A percentile compares a stretch with the other conserved stretches of the same genome.
phyloP scores from a whole-genome alignment of 2,888 invertebrate species.

The Physocephala rufipes region DNA sequence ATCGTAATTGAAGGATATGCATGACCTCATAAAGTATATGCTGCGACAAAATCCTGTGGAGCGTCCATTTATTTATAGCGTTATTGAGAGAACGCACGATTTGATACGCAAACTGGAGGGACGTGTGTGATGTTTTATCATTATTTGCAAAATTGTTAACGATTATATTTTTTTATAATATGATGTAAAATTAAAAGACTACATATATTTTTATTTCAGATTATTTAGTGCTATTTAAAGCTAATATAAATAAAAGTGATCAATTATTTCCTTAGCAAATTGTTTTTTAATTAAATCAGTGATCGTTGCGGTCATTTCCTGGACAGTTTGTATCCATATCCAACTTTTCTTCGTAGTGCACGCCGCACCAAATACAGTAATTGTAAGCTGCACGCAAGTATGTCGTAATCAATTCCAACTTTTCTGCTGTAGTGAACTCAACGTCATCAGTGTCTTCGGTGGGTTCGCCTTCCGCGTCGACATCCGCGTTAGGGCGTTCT shows the following conservation, averaged over 20 bases:
- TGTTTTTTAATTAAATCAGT: constrained; percentile 63
- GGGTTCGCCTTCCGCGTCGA: constrained; percentile 40
- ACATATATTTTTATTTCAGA: background rate
- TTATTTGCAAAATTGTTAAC: background rate
- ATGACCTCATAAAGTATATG: constrained; percentile 75
- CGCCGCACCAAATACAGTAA: constrained; percentile 85
- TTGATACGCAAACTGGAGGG: constrained; percentile 70
- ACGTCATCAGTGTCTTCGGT: background rate
- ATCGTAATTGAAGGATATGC: constrained; percentile 69
- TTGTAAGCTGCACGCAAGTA: constrained; percentile 76
- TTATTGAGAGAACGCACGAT: constrained; percentile 72
- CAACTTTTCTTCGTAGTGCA: constrained; percentile 71
- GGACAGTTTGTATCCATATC: constrained; percentile 75
- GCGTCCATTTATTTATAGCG: constrained; percentile 78
- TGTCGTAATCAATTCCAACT: constrained; percentile 70
- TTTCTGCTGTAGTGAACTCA: constrained; percentile 66
- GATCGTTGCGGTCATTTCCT: constrained; percentile 72
- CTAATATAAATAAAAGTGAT: no score
- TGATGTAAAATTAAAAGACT: no score
- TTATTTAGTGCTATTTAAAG: background rate
- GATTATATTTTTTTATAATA: constrained; percentile 9
- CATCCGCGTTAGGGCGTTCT: constrained; percentile 47
- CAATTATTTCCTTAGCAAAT: no score
- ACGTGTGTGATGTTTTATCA: constrained; percentile 64
- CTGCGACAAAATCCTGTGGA: constrained; percentile 79